Base-by-base conservation (phyloP, 1,140 invertebrate species). In the Bombus impatiens region DNA sequence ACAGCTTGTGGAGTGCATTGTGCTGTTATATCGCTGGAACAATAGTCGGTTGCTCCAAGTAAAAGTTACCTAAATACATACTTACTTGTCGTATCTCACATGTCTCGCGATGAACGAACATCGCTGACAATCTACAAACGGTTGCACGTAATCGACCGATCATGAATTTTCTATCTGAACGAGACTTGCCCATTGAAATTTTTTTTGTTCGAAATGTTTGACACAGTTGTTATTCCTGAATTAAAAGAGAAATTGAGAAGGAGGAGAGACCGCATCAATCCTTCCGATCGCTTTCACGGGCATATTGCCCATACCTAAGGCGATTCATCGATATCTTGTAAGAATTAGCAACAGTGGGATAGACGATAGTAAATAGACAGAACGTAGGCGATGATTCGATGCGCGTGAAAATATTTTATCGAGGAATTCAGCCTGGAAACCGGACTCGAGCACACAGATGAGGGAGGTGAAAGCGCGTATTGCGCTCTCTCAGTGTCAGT, bases 391-490 rank as follows among this genome's bases (percentile, higher is more conserved):
- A 79, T 40, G 32, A 71, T 71, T 37, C 70, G 57, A 42, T 12
- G 22, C 25, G 28, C 59, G 44, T 82, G 76, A 87, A 75, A 78
- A 70, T 57, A 62, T 68, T 84, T 72, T 15, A 78, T 59, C 47
- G 81, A 32, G 8, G 35, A 71, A 44, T 42, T 74, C 37, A 32
- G 47, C 3, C 22, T 77, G 78, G 74, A 79, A 80, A 87, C 76
- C 82, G 77, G 86, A 78, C 86, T 75, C n/a, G 81, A 65, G 22
- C 10, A 35, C 10, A 25, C 47, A 88, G 89, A 87, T 87, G 82
- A 90, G 28, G 91, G 92, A 94, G 93, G 94, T 95, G 94, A 95
- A 95, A 95, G 94, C 94, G 93, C 92, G 91, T 84, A 86, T 94
- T 92, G 93, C 92, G 93, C 92, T 93, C 91, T 78, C 81, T 68